Conservation (phyloP, 2,113 vertebrate species). For the Ophiodon elongatus region DNA sequence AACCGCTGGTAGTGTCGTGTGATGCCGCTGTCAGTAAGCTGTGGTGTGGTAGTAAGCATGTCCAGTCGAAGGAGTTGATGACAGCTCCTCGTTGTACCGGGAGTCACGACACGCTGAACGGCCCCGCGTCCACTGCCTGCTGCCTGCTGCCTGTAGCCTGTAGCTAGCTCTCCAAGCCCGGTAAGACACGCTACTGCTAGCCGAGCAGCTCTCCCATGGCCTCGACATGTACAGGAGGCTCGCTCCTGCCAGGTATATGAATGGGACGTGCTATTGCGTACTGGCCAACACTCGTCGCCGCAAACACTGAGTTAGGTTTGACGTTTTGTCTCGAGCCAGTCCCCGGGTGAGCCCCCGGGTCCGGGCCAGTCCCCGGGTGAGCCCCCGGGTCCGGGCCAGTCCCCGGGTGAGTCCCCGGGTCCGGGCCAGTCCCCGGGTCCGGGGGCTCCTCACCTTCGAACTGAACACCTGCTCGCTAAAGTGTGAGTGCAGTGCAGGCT, state of each 20-base stretch:
- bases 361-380: no score
- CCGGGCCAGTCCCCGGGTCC: no score
- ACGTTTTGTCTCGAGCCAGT: background rate
- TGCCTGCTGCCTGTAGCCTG: no score
- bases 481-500: no score
- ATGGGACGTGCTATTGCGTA: rapidly evolving
- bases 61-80: background rate
- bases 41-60: background rate
- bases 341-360: no score
- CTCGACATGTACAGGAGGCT: background rate
- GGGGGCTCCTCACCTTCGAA: no score
- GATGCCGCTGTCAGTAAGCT: background rate
- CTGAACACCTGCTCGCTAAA: no score
- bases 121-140: background rate
- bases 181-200: constrained; percentile 37
- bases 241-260: background rate
- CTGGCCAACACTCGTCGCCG: no score
- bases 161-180: constrained; percentile 1
- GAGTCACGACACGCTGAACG: background rate
- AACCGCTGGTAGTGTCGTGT: no score
- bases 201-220: background rate
- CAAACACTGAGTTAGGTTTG: background rate
- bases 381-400: no score
- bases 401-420: no score
- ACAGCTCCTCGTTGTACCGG: constrained; percentile 18